Evolutionary conservation across 1,140 invertebrate genomes (phyloP), one percentile per base, ranked within the genome.

Genomic region (Neoseiulus cucumeris): DNA sequence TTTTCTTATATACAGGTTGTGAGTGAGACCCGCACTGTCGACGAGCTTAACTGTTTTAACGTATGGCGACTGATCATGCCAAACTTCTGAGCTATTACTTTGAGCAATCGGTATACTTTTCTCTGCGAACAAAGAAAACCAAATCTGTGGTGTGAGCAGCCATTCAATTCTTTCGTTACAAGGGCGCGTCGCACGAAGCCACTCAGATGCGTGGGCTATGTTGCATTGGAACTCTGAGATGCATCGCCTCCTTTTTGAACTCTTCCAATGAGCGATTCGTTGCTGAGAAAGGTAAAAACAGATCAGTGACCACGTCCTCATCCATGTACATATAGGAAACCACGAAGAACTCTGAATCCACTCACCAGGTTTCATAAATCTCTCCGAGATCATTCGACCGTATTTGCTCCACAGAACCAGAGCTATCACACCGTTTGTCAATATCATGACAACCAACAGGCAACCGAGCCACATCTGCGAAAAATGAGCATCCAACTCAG

Each of bases 321-420:
- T 25, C 22, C 2, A 28, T 14, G 45, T 44, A 47, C 18, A 59
- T 59, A 14, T 14, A 59, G 33, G 14, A 59, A 17, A 9, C 1
- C 12, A 25, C 9, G 14, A 5, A 59, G 6, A 20, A 59, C 17
- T 17, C 9, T 4, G 28, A 14, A 25, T 59, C 51, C 5, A 20
- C 51, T 47, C 22, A 59, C 51, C 51, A 18, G 51, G 51, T 2
- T 29, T 25, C 51, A 59, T 59, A 25, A 59, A 59, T 59, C 51
- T 59, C 51, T 59, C 51, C 22, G 51, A 59, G 22, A 59, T 59
- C 22, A 59, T 20, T 29, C 22, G 51, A 33, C 51, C 51, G 22
- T 59, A 59, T 25, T 59, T 59, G 4, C 22, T 59, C 51, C 51
- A 59, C 9, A 33, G 14, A 25, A 25, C 17, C 51, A 59, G 6